Evolutionary conservation across 2,888 invertebrate genomes (phyloP).

Genomic region (Syrphus vitripennis): DNA sequence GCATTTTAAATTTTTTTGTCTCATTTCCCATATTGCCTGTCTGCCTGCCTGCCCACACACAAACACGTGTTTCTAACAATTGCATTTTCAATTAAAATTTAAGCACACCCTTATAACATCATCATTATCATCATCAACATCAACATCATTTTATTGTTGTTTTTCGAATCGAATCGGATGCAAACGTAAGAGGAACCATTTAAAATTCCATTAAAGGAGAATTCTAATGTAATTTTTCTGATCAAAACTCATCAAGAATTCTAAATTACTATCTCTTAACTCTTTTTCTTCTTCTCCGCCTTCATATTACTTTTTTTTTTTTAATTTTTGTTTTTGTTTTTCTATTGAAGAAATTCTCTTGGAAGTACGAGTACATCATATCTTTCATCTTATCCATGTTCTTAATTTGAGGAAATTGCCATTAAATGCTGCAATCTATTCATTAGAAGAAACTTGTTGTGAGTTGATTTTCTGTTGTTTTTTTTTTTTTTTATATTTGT

Average conservation of each 20-base stretch:
- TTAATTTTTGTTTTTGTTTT: too few species aligned
- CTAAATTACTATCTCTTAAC: conserved; percentile 34
- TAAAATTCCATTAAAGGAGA: conserved; percentile 45
- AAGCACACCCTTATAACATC: conserved; percentile 24
- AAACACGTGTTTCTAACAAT: not conserved
- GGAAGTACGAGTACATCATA: not conserved
- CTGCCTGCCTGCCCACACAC: not conserved
- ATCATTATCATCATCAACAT: not conserved
- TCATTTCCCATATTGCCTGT: conserved; percentile 10
- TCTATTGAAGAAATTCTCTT: conserved; percentile 2
- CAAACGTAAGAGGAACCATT: conserved; percentile 11
- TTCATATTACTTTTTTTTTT: not conserved
- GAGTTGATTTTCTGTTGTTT: not conserved
- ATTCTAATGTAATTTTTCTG: conserved; percentile 49
- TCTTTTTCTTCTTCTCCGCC: conserved; percentile 3
- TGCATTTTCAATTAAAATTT: conserved; percentile 61
- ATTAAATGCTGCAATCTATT: conserved; percentile 71
- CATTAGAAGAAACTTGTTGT: conserved; percentile 53
- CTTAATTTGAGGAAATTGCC: conserved; percentile 68
- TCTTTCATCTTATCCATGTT: conserved; percentile 30
- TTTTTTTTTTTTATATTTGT: not conserved
- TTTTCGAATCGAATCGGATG: not conserved
- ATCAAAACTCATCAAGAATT: conserved; percentile 45
- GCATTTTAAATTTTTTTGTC: conserved; percentile 33
- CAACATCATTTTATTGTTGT: not conserved